These are phyloP conservation scores for Lithobates pipiens DNA, from an alignment of 2,797 vertebrate genomes.

Conservation along the genomic window DNA sequence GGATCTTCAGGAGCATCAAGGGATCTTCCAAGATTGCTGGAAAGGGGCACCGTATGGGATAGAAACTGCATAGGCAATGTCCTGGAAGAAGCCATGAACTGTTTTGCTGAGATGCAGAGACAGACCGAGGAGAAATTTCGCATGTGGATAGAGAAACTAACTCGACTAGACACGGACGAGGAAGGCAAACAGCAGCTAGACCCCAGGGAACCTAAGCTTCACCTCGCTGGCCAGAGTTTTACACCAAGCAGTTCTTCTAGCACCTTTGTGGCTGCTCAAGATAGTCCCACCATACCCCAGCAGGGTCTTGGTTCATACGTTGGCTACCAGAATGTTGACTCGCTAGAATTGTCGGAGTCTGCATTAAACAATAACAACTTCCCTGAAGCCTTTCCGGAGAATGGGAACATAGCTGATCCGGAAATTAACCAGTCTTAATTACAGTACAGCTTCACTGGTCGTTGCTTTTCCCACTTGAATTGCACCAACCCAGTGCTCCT, in stretches of 20 bases:
- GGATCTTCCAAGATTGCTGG: slow-evolving; percentile 90
- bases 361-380: slow-evolving; percentile 80
- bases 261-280: slow-evolving; percentile 82
- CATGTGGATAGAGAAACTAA: slow-evolving; percentile 92
- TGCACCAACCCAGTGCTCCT: slow-evolving; percentile 64
- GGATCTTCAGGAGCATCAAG: slow-evolving; percentile 86
- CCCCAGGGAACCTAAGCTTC: slow-evolving; percentile 81
- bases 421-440: slow-evolving; percentile 83
- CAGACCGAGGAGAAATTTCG: slow-evolving; percentile 94
- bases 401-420: slow-evolving; percentile 81
- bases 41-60: slow-evolving; percentile 87
- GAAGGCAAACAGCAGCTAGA: slow-evolving; percentile 80
- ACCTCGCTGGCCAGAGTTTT: slow-evolving; percentile 75
- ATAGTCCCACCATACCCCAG: slow-evolving; percentile 76
- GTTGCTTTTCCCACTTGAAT: slow-evolving; percentile 63
- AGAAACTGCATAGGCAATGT: slow-evolving; percentile 91
- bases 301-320: slow-evolving; percentile 81
- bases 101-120: slow-evolving; percentile 92
- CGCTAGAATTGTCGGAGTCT: slow-evolving; percentile 74
- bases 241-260: slow-evolving; percentile 77
- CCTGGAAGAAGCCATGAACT: slow-evolving; percentile 93
- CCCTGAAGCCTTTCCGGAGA: slow-evolving; percentile 77
- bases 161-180: slow-evolving; percentile 85
- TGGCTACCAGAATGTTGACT: slow-evolving; percentile 79
- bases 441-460: slow-evolving; percentile 69